These are phyloP conservation scores for Nomada flava DNA, from an alignment of 2,888 invertebrate genomes.

Conservation along the genomic window DNA sequence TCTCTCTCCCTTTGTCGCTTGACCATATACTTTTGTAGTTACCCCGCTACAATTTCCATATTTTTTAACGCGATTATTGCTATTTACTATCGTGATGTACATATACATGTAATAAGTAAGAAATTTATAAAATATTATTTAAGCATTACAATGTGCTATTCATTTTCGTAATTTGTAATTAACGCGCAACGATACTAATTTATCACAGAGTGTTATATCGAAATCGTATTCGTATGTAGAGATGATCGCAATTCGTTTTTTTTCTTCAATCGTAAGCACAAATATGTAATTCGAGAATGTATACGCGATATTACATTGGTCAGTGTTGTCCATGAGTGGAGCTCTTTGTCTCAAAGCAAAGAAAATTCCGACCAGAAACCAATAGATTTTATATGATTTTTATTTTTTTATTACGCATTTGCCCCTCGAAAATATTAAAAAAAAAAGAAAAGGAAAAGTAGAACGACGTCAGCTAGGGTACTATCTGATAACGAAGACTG, in stretches of 20 bases:
- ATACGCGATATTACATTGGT: slow-evolving; percentile 50
- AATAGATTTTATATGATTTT: background rate
- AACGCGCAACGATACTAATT: slow-evolving; percentile 28
- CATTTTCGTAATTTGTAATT: slow-evolving; percentile 48
- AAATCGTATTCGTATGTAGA: slow-evolving; percentile 23
- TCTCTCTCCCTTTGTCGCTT: slow-evolving; percentile 71
- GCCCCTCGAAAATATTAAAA: background rate
- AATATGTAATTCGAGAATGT: slow-evolving; percentile 39
- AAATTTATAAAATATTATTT: slow-evolving; percentile 55
- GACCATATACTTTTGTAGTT: slow-evolving; percentile 55
- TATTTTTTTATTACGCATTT: background rate
- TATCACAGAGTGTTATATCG: slow-evolving; percentile 44
- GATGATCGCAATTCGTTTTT: slow-evolving; percentile 26
- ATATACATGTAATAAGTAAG: slow-evolving; percentile 69
- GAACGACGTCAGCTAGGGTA: background rate
- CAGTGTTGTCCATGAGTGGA: background rate
- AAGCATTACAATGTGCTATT: slow-evolving; percentile 53
- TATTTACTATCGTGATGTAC: slow-evolving; percentile 72
- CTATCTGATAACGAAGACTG: no score
- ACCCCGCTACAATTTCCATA: slow-evolving; percentile 60
- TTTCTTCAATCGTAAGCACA: slow-evolving; percentile 56
- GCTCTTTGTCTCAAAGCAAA: background rate
- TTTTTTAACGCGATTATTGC: slow-evolving; percentile 71
- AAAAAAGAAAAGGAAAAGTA: no score
- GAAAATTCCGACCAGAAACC: background rate